Evolutionary conservation across 2,888 invertebrate genomes (phyloP).

Genomic region (Lymantria monacha): DNA sequence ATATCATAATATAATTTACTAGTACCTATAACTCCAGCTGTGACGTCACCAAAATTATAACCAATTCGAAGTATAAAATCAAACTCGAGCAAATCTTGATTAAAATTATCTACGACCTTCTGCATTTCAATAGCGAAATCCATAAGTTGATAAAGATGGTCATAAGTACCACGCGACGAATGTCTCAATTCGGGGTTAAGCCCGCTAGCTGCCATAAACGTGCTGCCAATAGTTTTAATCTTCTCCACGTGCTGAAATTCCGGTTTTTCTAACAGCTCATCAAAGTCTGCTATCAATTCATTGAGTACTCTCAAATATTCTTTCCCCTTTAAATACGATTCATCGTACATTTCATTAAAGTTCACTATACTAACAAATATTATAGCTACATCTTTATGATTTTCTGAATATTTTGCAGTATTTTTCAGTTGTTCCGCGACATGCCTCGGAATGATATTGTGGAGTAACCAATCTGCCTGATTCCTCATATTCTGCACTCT

Average conservation of each 20-base stretch:
- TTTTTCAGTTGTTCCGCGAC: conserved; percentile 96
- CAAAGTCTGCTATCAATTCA: conserved; percentile 97
- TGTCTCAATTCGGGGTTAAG: conserved; percentile 91
- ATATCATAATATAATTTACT: conserved; percentile 98
- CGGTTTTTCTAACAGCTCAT: conserved; percentile 91
- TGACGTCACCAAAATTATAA: conserved; percentile 96
- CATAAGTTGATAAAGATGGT: conserved; percentile 93
- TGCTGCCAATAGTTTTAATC: conserved; percentile 98
- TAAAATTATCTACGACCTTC: conserved; percentile 92
- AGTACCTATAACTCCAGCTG: conserved; percentile 97
- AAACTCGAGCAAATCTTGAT: conserved; percentile 94
- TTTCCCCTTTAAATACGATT: conserved; percentile 96
- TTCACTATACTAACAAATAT: conserved; percentile 98
- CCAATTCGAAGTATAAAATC: conserved; percentile 93
- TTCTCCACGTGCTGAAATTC: conserved; percentile 96
- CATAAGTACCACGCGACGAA: conserved; percentile 85
- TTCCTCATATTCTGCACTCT: conserved; percentile 96
- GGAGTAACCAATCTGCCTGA: conserved; percentile 97
- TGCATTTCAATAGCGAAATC: conserved; percentile 97
- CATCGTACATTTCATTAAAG: conserved; percentile 99
- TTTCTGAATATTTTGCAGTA: conserved; percentile 96
- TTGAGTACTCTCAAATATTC: conserved; percentile 97
- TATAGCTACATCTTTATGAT: conserved; percentile 95
- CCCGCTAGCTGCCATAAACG: conserved; percentile 99
- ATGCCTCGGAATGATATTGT: conserved; percentile 98